Evolutionary conservation across 2,113 vertebrate species (phyloP).

Genomic region (Nansenia antarctica): DNA sequence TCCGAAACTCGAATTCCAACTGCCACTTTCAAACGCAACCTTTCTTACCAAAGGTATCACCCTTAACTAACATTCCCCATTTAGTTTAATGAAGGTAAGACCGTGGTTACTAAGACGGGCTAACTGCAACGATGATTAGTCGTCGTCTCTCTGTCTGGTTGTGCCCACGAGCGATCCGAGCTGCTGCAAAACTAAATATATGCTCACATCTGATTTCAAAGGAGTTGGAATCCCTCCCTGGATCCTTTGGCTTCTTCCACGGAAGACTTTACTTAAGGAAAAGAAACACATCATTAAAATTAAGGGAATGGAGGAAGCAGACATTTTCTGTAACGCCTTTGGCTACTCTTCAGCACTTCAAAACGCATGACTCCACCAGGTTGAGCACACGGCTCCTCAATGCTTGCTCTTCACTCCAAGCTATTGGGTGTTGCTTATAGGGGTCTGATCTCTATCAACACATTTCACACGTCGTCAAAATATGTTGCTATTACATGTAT

Average conservation of each 20-base stretch:
- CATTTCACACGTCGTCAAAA: too few relatives aligned
- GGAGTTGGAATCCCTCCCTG: constrained; percentile 34
- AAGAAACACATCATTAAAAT: constrained; percentile 72
- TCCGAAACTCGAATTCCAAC: background rate
- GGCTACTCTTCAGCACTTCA: constrained; percentile 48
- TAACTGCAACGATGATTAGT: constrained; percentile 35
- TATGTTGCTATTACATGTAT: too few relatives aligned
- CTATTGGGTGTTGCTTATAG: constrained; percentile 31
- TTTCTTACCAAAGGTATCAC: background rate
- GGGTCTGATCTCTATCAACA: too few relatives aligned
- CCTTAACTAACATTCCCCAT: background rate
- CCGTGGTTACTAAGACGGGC: constrained; percentile 8
- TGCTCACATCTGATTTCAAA: constrained; percentile 64
- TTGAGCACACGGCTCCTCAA: background rate
- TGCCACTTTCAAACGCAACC: constrained; percentile 1
- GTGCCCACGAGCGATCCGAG: constrained; percentile 41
- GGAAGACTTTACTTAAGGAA: constrained; percentile 61
- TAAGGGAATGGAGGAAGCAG: constrained; percentile 34
- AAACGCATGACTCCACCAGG: constrained; percentile 38
- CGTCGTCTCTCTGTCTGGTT: constrained; percentile 32
- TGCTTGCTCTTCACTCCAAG: background rate
- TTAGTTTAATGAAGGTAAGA: constrained; percentile 27
- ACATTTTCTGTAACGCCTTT: constrained; percentile 32
- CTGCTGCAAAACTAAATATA: constrained; percentile 65
- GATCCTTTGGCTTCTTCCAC: constrained; percentile 27